Evolutionary conservation across 1,140 invertebrate genomes (phyloP), one percentile per base, ranked within the genome.

Genomic region (Drosophila azteca): DNA sequence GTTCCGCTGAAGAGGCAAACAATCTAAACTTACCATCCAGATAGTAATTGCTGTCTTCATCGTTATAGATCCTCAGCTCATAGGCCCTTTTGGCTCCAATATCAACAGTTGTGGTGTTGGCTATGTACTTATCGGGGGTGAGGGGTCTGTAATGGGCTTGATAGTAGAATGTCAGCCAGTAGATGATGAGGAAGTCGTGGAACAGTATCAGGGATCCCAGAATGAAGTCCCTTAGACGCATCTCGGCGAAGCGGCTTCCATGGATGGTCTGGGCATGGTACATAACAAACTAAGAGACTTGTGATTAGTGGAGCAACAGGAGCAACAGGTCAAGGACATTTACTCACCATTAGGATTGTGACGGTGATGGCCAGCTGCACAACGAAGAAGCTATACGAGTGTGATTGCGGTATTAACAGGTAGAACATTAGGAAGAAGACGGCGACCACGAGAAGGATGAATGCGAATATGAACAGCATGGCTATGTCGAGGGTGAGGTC

Each of bases 401-500:
- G 1, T 0, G 51, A 41, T 0, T 0, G 0, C 11, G 0, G 0
- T 0, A 73, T 2, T 6, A 55, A 8, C 5, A 74, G 7, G 3
- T 49, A 20, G 5, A 65, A 15, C 8, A 77, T 35, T 0, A 88
- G 24, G 7, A 55, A 48, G 26, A 71, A 84, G 13, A 67, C 50
- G 1, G 59, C 57, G n/a, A 72, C n/a, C 22, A 83, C 49, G 9
- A 88, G 22, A 6, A 79, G 77, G n/a, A 88, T 9, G 13, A 88
- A 83, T 6, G 62, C 73, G 1, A 72, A 4, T 3, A 88, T 83
- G 22, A 88, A 88, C 8, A 89, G 7, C 6, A 90, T 15, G 0
- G 85, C 84, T 7, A 89, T 75, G 51, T 89, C 77, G 43, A 84
- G 43, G 2, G 84, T 89, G 3, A 89, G 61, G 52, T 89, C 84